Percentiles rank a stretch among this genome's conserved stretches.
These are phyloP conservation scores for Turdus rufiventris DNA, from an alignment of 2,113 vertebrate genomes.

Conservation along the genomic window DNA sequence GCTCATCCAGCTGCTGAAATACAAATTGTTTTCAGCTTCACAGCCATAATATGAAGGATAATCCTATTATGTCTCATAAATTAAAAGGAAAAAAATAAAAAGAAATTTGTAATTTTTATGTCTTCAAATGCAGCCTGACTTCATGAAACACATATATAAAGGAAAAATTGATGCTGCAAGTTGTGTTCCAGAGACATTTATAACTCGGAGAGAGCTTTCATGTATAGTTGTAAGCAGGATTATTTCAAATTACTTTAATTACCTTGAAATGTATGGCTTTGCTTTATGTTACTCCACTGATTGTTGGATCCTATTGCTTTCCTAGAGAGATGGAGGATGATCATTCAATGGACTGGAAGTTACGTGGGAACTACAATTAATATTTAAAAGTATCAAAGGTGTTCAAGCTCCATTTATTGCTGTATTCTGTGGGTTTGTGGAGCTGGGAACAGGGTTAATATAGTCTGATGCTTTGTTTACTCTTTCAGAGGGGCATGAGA, in stretches of 20 bases:
- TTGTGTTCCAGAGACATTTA: neutral
- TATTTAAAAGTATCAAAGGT: neutral
- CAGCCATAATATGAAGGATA: neutral
- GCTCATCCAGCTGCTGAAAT: neutral
- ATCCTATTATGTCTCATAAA: neutral
- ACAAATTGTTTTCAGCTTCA: neutral
- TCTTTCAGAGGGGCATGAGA: neutral
- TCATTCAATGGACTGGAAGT: neutral
- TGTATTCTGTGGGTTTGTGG: neutral
- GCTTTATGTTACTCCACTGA: neutral
- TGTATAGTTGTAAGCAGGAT: neutral
- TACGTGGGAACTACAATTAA: neutral
- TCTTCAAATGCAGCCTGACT: neutral
- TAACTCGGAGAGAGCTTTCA: neutral
- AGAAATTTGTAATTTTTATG: neutral
- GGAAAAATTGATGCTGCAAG: neutral
- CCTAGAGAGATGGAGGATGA: neutral
- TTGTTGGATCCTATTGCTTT: neutral
- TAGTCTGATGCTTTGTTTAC: neutral
- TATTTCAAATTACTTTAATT: neutral
- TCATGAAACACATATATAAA: neutral
- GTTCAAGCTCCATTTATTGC: neutral
- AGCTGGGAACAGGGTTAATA: neutral
- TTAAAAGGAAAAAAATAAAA: neutral
- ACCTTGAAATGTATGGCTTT: neutral